phyloP scores from a whole-genome alignment of 2,113 vertebrate species.

The Scytalopus superciliaris region DNA sequence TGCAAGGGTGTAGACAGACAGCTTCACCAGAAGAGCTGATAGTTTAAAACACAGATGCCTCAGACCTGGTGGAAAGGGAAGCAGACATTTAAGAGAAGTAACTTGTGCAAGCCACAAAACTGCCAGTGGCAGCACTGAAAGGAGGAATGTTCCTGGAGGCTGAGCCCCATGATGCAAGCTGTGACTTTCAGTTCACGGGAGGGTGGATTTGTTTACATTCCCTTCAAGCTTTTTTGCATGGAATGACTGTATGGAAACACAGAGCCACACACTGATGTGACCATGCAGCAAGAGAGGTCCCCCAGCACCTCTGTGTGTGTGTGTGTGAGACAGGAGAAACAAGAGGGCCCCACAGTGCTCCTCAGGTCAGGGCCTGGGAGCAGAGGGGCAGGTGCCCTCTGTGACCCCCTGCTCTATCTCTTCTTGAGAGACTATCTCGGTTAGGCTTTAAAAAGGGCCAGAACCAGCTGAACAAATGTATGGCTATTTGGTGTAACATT shows the following conservation, averaged over 20 bases:
- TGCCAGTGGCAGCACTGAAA: background rate
- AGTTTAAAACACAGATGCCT: background rate
- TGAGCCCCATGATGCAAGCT: background rate
- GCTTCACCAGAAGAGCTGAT: background rate
- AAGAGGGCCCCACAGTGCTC: background rate
- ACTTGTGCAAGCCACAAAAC: background rate
- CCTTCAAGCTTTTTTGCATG: accelerated
- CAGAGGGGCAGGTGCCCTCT: background rate
- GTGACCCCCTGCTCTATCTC: conserved; percentile 34
- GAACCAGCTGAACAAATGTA: conserved; percentile 64
- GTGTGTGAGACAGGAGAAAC: background rate
- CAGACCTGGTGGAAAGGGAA: background rate
- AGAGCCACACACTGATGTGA: accelerated
- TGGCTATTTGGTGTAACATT: conserved; percentile 19
- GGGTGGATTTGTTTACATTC: background rate
- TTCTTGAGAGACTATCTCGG: conserved; percentile 25
- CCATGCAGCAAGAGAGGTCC: background rate
- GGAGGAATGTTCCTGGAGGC: background rate
- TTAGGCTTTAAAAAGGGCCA: conserved; percentile 13
- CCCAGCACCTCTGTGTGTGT: background rate
- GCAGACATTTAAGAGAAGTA: background rate
- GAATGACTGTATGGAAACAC: accelerated
- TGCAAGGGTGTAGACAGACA: background rate
- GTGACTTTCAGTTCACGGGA: background rate
- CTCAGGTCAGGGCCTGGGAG: conserved; percentile 16